A percentile compares a stretch with the other conserved stretches of the same genome.
Evolutionary conservation across 2,888 invertebrate species (phyloP).

Genomic region (Hymenopus coronatus): DNA sequence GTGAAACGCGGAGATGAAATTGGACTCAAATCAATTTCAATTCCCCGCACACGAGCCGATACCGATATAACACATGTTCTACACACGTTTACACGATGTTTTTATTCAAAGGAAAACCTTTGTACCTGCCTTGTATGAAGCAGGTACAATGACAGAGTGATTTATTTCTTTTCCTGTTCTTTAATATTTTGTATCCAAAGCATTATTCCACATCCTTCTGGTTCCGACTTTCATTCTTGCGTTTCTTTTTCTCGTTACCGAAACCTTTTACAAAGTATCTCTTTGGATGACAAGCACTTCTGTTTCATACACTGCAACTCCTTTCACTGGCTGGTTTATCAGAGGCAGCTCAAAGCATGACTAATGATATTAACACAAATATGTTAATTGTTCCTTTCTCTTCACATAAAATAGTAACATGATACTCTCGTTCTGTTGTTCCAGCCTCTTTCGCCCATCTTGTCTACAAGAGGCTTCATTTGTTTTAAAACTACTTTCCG

Average conservation of each 20-base stretch:
- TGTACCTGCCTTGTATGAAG: too few relatives aligned
- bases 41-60: too few relatives aligned
- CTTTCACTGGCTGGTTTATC: conserved; percentile 10
- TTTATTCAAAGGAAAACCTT: neutral
- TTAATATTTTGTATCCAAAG: neutral
- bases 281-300: neutral
- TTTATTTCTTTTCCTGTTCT: neutral
- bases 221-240: neutral
- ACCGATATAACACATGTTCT: too few relatives aligned
- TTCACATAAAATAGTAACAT: conserved; percentile 16
- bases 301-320: neutral
- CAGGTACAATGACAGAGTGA: neutral
- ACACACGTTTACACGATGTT: too few relatives aligned
- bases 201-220: neutral
- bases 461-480: neutral
- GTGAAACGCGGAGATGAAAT: too few relatives aligned
- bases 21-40: too few relatives aligned
- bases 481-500: neutral
- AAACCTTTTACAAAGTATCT: neutral
- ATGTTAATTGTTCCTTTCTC: conserved; percentile 28
- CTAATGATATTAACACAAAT: conserved; percentile 31
- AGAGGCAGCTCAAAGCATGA: conserved; percentile 15
- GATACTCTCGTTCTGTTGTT: neutral
- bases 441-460: neutral
- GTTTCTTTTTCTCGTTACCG: neutral